Evolutionary conservation across 64 coral and sea anemone genomes (phyloP).

Genomic region (Montipora cactus): DNA sequence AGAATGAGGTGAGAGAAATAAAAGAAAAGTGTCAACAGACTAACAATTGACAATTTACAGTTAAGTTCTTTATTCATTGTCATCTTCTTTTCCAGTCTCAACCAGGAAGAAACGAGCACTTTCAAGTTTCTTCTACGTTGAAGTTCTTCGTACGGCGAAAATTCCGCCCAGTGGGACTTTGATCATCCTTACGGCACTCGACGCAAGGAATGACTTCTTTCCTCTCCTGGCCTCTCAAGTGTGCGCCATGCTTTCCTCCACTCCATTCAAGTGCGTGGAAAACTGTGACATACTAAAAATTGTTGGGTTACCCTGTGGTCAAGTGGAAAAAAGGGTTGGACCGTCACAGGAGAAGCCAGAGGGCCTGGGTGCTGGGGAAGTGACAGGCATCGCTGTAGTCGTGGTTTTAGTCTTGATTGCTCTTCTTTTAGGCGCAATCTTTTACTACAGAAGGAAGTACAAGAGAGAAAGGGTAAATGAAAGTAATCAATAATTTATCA

Average conservation of each 20-base stretch:
- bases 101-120: conserved; percentile 49
- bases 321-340: background rate
- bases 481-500: background rate
- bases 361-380: conserved; percentile 32
- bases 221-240: conserved; percentile 60
- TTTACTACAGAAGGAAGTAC: conserved; percentile 91
- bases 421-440: conserved; percentile 62
- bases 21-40: too few species aligned
- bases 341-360: background rate
- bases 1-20: too few species aligned
- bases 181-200: conserved; percentile 56
- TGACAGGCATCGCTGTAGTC: conserved; percentile 65
- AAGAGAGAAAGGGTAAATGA: conserved; percentile 61
- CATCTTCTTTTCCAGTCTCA: background rate
- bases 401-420: conserved; percentile 56
- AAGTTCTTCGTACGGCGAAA: conserved; percentile 47
- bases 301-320: conserved; percentile 35
- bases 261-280: conserved; percentile 55
- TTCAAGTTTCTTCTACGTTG: conserved; percentile 73
- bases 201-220: conserved; percentile 64
- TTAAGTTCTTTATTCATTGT: background rate
- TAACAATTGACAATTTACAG: too few species aligned
- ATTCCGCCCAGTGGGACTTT: conserved; percentile 3
- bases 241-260: conserved; percentile 53
- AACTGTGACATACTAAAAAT: conserved; percentile 27